These are phyloP conservation scores for Acanthosoma haemorrhoidale DNA, from an alignment of 2,888 invertebrate genomes.

Conservation along the genomic window DNA sequence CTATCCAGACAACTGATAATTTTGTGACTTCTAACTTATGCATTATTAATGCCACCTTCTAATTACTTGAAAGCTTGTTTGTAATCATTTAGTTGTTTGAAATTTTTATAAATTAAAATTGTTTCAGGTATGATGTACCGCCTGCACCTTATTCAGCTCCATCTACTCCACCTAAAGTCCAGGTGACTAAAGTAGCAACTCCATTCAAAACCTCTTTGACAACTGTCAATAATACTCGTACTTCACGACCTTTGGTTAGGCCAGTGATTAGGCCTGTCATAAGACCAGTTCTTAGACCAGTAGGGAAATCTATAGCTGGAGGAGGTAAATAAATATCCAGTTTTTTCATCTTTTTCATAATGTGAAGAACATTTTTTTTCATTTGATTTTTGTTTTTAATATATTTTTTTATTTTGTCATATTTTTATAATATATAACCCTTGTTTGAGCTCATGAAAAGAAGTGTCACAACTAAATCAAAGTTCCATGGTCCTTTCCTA, in stretches of 20 bases:
- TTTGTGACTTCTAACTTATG: too few species aligned
- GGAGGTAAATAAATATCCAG: too few species aligned
- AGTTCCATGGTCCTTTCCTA: too few species aligned
- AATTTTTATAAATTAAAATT: not conserved
- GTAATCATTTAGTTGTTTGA: not conserved
- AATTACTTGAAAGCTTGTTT: not conserved
- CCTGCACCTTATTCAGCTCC: conserved; percentile 47
- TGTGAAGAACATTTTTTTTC: too few species aligned
- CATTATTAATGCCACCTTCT: too few species aligned
- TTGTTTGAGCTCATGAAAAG: too few species aligned
- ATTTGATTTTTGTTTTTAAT: too few species aligned
- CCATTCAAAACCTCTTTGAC: not conserved
- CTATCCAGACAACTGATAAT: too few species aligned
- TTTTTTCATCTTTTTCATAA: too few species aligned
- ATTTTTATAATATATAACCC: too few species aligned
- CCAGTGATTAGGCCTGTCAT: conserved; percentile 33
- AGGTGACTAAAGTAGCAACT: conserved; percentile 41
- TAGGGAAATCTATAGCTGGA: conserved; percentile 28
- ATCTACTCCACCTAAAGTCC: conserved; percentile 37
- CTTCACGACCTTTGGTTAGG: conserved; percentile 22
- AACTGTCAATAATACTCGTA: conserved; percentile 2
- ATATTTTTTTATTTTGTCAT: too few species aligned
- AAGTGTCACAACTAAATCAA: too few species aligned
- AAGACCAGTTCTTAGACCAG: conserved; percentile 32
- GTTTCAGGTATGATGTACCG: conserved; percentile 59